Percentiles rank a stretch among this genome's conserved stretches.
Evolutionary conservation across 2,797 vertebrate species (phyloP).

Genomic region (Thalassophryne amazonica): DNA sequence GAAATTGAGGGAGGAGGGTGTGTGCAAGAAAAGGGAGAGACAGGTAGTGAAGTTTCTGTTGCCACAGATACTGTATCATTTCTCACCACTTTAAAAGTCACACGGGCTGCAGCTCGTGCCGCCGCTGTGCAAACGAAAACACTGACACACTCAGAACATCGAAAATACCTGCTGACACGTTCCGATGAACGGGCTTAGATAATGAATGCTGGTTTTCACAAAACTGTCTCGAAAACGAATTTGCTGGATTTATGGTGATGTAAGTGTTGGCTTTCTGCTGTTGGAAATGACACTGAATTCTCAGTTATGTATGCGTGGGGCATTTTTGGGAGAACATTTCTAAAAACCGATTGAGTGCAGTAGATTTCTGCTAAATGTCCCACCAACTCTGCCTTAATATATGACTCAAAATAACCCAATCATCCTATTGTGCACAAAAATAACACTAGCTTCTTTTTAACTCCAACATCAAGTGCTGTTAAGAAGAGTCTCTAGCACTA

Average conservation of each 20-base stretch:
- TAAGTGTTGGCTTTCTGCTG: slow-evolving; percentile 48
- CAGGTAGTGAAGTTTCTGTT: slow-evolving; percentile 56
- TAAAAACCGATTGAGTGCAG: slow-evolving; percentile 22
- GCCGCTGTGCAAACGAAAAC: slow-evolving; percentile 48
- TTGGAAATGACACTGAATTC: slow-evolving; percentile 48
- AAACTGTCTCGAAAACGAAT: slow-evolving; percentile 65
- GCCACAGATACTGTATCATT: slow-evolving; percentile 60
- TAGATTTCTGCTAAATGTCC: slow-evolving; percentile 9
- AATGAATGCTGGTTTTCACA: slow-evolving; percentile 65
- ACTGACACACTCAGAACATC: slow-evolving; percentile 56
- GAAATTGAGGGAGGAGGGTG: slow-evolving; percentile 12
- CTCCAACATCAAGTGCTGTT: not conserved
- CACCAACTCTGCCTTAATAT: not conserved
- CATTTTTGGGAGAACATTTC: slow-evolving; percentile 34
- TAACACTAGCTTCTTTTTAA: slow-evolving; percentile 5
- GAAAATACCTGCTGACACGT: slow-evolving; percentile 56
- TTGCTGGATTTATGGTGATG: slow-evolving; percentile 59
- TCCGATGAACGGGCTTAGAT: slow-evolving; percentile 56
- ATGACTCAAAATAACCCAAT: not conserved
- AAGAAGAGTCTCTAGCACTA: too few relatives aligned
- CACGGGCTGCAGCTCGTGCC: slow-evolving; percentile 43
- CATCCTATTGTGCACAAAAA: slow-evolving; percentile 1
- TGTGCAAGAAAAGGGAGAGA: slow-evolving; percentile 6
- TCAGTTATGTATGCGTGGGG: slow-evolving; percentile 35
- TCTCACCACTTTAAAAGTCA: slow-evolving; percentile 68